Base-by-base conservation (phyloP, 2,797 vertebrate species). In the Lepilemur ruficaudatus region DNA sequence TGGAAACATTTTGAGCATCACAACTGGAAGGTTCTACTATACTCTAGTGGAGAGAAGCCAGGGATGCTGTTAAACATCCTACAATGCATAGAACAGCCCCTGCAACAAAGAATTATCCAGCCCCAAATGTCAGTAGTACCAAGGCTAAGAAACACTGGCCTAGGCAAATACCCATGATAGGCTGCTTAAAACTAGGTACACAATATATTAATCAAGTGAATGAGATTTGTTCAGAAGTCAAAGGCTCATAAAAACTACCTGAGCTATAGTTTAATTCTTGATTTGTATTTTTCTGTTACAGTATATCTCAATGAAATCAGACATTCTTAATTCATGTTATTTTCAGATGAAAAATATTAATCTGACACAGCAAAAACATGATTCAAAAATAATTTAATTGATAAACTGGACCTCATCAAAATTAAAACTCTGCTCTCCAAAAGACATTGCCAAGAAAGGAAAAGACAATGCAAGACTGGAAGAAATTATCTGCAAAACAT, bases 321-420 rank as follows among this genome's bases (percentile, higher is more conserved):
- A 30, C 3, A 41, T 43, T 81, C 18, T 70, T 72, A 59, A 80
- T 81, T 81, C 8, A 43, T 84, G 57, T 85, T 61, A 72, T 70
- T 85, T 91, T 59, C 82, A 72, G 43, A 57, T 79, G 41, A 78
- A 96, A 97, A 89, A 52, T 92, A 72, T 4, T 70, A 4, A 32
- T 69, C 70, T 85, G 25, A 69, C 63, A 46, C 4, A 86, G 93
- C 14, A 73, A 52, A 80, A 87, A n/a, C 7, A 43, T 65, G 35
- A 63, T 48, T 48, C 32, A 46, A 32, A 89, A 91, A 67, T n/a
- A 30, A 69, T 15, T 41, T 32, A 5, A 32, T 8, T 57, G 5
- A 75, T 48, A 91, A 75, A 67, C 23, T 79, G 18, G 7, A 57
- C 11, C 4, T 70, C 52, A 80, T 28, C 22, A 85, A 90, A 90